Evolutionary conservation across 2,113 vertebrate genomes (phyloP), one percentile per base, ranked within the genome.

Genomic region (Lampris incognitus): DNA sequence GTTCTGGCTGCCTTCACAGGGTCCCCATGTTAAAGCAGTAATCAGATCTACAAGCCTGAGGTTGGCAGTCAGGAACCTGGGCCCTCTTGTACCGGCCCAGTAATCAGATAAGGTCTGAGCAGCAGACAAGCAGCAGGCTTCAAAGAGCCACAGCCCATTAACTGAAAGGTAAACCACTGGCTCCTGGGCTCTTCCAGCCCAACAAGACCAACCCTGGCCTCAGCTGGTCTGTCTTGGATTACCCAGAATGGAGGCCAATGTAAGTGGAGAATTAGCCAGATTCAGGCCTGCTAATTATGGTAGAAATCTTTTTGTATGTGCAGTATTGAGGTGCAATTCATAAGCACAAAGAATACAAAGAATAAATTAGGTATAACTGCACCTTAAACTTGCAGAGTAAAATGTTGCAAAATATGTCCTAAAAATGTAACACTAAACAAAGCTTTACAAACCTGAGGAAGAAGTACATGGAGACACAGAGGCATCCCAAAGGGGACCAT

Each of bases 91-190:
- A 79, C 78, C 42, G 78, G 73, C 55, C 65, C 78, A 42, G 85
- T 91, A 91, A 93, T 93, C 88, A 93, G 92, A 94, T 94, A 90
- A 90, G 90, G 88, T 85, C 86, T 89, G 80, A 75, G 88, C 67
- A 84, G 84, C 72, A 89, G 64, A 86, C 89, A 89, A 87, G 87
- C 85, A 75, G 57, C 39, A 65, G 76, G 73, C 89, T 91, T 91
- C 91, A 92, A 90, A 92, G 90, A 65, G 77, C 66, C 59, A 77
- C 13, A 74, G 79, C 57, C 79, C 89, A 92, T 93, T 91, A 92
- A 85, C 81, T 85, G 88, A 87, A 88, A 93, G 83, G 82, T 85
- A 87, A 92, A 87, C 85, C 87, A 5, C 72, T 72, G 57, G 63
- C 76, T 90, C 69, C 64, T 56, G 44, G n/a, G 54, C 72, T 76